These are phyloP conservation scores for Himalopsyche tibetana DNA, from an alignment of 2,888 invertebrate species.

Conservation along the genomic window DNA sequence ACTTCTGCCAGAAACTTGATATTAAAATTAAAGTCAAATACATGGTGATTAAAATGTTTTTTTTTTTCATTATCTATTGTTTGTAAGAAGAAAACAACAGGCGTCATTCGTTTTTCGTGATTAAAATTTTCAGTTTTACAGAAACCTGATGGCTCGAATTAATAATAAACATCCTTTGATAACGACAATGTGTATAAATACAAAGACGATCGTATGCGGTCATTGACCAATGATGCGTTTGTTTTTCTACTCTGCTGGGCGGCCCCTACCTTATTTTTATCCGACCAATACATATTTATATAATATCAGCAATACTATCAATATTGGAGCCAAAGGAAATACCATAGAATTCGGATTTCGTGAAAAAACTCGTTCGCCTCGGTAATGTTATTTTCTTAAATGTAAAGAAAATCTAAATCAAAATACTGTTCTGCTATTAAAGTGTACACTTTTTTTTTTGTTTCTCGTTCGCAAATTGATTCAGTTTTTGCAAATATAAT, in stretches of 20 bases:
- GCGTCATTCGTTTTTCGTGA: no score
- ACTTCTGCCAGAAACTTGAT: no score
- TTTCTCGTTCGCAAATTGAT: neutral
- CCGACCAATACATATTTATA: neutral
- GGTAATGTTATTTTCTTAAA: constrained; percentile 13
- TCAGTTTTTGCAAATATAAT: neutral
- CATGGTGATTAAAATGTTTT: no score
- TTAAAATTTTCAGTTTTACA: no score
- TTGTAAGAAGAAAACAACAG: no score
- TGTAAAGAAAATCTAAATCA: neutral
- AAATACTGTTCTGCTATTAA: neutral
- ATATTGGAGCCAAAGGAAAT: neutral
- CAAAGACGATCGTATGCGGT: constrained; percentile 31
- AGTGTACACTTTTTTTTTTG: neutral
- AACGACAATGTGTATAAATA: neutral
- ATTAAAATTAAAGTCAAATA: no score
- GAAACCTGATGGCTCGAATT: neutral
- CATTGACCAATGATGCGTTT: constrained; percentile 17
- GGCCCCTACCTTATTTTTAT: constrained; percentile 9
- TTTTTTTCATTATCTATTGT: no score
- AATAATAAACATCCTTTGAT: constrained; percentile 22
- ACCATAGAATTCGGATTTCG: constrained; percentile 11
- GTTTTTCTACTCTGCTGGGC: constrained; percentile 34
- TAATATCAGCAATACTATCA: constrained; percentile 4
- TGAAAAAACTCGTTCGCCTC: neutral